phyloP scores from a whole-genome alignment of 2,797 vertebrate genomes.

The Myioborus miniatus region DNA sequence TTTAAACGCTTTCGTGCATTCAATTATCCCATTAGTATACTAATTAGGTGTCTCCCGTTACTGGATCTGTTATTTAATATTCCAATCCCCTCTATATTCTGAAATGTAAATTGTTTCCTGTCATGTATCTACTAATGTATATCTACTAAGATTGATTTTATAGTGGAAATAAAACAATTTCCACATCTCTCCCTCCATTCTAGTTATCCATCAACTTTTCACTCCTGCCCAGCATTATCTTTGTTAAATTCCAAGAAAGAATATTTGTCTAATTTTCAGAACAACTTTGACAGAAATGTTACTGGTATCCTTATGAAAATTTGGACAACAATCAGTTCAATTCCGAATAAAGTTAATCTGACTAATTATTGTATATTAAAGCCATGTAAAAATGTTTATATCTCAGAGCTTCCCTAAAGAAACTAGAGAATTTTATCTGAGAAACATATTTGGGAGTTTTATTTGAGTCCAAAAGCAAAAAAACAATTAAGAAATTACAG shows the following conservation, averaged over 20 bases:
- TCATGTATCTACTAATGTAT: not conserved
- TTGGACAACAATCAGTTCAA: not conserved
- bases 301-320: not conserved
- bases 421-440: not conserved
- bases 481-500: not conserved
- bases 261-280: not conserved
- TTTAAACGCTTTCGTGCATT: not conserved
- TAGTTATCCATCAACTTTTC: not conserved
- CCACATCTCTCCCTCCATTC: not conserved
- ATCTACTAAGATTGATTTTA: not conserved
- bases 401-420: not conserved
- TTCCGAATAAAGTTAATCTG: not conserved
- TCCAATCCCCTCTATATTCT: not conserved
- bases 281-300: not conserved
- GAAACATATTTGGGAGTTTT: not conserved
- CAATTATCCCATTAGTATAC: not conserved
- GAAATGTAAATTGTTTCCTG: not conserved
- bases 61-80: not conserved
- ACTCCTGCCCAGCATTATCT: not conserved
- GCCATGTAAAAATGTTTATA: not conserved
- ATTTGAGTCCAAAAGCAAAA: not conserved
- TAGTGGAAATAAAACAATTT: not conserved
- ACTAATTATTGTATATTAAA: not conserved
- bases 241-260: not conserved
- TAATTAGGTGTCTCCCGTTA: not conserved